Conservation (phyloP, 2,113 vertebrate genomes). For the Melanerpes aurifrons region DNA sequence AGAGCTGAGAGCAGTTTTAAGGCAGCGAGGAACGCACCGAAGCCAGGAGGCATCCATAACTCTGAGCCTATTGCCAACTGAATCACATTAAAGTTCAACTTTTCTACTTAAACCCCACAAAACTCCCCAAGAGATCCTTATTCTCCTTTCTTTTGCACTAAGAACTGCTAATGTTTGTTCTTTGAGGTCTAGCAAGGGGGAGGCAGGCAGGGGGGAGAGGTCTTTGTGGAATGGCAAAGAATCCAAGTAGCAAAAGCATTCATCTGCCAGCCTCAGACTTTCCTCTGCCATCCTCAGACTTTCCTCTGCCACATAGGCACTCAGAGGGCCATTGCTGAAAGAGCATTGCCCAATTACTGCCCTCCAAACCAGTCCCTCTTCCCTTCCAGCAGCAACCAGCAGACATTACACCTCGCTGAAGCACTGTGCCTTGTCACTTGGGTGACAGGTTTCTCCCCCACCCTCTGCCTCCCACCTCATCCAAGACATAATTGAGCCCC, state of each 20-base stretch:
- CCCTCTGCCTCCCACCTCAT: not conserved
- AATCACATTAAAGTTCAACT: not conserved
- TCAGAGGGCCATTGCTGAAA: not conserved
- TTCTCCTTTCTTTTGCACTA: not conserved
- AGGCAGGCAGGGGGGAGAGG: not conserved
- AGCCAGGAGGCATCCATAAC: not conserved
- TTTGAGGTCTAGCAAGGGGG: not conserved
- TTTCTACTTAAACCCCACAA: not conserved
- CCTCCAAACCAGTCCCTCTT: not conserved
- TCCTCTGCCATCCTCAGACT: not conserved
- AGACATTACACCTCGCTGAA: not conserved
- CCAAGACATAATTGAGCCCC: not conserved
- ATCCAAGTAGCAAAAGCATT: not conserved
- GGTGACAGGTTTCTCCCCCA: not conserved
- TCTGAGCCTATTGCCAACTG: fast-evolving
- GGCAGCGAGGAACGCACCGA: not conserved
- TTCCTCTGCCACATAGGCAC: fast-evolving
- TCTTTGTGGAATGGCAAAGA: not conserved
- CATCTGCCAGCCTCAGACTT: not conserved
- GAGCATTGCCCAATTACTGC: not conserved
- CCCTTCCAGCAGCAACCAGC: not conserved
- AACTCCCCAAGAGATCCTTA: not conserved
- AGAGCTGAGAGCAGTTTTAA: not conserved
- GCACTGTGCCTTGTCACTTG: not conserved
- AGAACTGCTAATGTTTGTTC: not conserved